Base-by-base conservation (phyloP, 1,140 invertebrate species). In the Listronotus oregonensis region DNA sequence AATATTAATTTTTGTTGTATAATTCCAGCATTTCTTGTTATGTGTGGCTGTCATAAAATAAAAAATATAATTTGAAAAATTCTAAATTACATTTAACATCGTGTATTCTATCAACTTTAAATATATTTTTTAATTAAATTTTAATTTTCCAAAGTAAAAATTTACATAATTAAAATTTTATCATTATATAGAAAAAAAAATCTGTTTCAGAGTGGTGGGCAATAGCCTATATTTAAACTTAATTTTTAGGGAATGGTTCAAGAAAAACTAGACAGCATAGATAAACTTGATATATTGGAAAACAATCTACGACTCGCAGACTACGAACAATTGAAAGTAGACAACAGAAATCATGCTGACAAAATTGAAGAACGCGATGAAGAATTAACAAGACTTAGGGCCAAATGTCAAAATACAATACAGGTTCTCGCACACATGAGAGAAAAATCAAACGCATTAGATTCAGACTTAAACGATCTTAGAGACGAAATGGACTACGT, bases 351-450 rank as follows among this genome's bases (percentile, higher is more conserved):
- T 68, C 73, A 66, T 63, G 73, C 12, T 69, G 78, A 71, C 68
- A 81, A 73, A 73, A 77, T 78, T 17, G 77, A 79, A 51, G 77
- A 79, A 55, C 58, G 73, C 39, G 75, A 78, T 52, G 72, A 74
- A 52, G 73, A 78, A 55, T 55, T 79, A n/a, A 57, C 62, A 6
- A 62, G 50, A 15, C 44, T 79, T n/a, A 66, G 76, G 49, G 47
- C 31, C 9, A 73, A 73, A 64, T 73, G 75, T 49, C 59, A 58
- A 44, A 66, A 66, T 21, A 67, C 71, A 5, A 73, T 75, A 15
- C 77, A 79, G 63, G 65, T 67, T 17, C 59, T 79, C 50, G 77
- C 77, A 3, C 78, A 78, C 39, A 57, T 77, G 14, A 56, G 73
- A 49, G 77, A 78, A 68, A 79, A 78, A 70, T 67, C 69, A 3